Conservation (phyloP, 2,888 invertebrate species). For the Carterocephalus palaemon region DNA sequence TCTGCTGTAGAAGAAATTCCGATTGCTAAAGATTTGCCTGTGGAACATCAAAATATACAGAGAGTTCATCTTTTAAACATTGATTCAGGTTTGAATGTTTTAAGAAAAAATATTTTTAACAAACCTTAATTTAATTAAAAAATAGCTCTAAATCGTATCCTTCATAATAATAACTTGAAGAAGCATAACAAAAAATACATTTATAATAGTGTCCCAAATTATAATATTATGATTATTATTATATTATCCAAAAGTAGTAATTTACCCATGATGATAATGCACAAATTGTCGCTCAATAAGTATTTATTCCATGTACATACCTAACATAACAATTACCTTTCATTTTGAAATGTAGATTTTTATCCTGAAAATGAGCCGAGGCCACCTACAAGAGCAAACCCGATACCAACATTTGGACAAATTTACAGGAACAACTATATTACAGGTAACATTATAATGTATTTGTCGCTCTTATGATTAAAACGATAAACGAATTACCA, state of each 20-base stretch:
- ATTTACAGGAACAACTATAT: conserved; percentile 37
- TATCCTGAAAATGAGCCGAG: conserved; percentile 34
- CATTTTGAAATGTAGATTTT: conserved; percentile 48
- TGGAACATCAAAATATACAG: conserved; percentile 44
- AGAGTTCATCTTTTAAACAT: conserved; percentile 46
- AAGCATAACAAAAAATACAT: too few relatives aligned
- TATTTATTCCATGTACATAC: too few relatives aligned
- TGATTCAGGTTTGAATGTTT: conserved; percentile 41
- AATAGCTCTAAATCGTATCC: too few relatives aligned
- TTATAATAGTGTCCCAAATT: too few relatives aligned
- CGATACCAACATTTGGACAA: conserved; percentile 51
- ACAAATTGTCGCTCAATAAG: too few relatives aligned
- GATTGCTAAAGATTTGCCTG: conserved; percentile 14
- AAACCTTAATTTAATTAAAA: not conserved
- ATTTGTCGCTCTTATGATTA: too few relatives aligned
- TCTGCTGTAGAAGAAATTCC: conserved; percentile 10
- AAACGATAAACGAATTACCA: too few relatives aligned
- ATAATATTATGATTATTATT: too few relatives aligned
- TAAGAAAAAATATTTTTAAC: not conserved
- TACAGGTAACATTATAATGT: conserved; percentile 13
- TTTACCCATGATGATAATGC: too few relatives aligned
- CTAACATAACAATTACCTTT: too few relatives aligned
- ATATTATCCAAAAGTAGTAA: too few relatives aligned
- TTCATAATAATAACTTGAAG: too few relatives aligned
- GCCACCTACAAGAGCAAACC: conserved; percentile 39